Percentiles rank a stretch among this genome's conserved stretches.
Evolutionary conservation across 2,888 invertebrate species (phyloP).

Genomic region (Lithophane leautieri): DNA sequence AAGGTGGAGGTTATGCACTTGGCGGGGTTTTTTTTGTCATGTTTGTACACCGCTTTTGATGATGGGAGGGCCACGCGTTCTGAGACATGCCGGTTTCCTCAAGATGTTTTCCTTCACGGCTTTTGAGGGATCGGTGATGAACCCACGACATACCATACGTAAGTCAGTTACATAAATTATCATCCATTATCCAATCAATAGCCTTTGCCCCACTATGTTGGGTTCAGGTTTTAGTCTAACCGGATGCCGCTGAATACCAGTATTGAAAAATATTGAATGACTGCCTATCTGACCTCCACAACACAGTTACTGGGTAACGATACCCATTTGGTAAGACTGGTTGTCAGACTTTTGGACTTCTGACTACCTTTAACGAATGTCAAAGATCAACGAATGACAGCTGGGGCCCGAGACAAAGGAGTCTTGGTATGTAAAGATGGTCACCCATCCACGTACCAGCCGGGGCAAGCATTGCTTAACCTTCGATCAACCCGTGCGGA

Average conservation of each 20-base stretch:
- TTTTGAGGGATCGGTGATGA: background rate
- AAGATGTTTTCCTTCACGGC: background rate
- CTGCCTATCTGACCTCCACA: background rate
- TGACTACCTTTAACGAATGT: background rate
- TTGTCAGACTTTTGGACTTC: background rate
- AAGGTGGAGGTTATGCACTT: background rate
- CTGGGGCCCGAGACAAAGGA: background rate
- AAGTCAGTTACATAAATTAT: no score
- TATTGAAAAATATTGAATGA: background rate
- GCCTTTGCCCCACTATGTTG: no score
- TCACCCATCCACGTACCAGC: background rate
- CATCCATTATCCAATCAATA: background rate
- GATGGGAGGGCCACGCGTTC: no score
- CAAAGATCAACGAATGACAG: background rate
- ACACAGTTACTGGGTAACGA: background rate
- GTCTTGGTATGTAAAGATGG: background rate
- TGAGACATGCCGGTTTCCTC: background rate
- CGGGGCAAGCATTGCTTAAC: background rate
- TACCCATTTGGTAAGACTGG: background rate
- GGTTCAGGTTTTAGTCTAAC: background rate
- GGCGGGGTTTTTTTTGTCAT: background rate
- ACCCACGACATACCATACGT: background rate
- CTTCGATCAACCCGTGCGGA: background rate
- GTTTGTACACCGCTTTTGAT: background rate
- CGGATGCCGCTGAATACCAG: background rate